Evolutionary conservation across 2,797 vertebrate species (phyloP), one percentile per base, ranked within the genome.

Genomic region (Erithacus rubecula): DNA sequence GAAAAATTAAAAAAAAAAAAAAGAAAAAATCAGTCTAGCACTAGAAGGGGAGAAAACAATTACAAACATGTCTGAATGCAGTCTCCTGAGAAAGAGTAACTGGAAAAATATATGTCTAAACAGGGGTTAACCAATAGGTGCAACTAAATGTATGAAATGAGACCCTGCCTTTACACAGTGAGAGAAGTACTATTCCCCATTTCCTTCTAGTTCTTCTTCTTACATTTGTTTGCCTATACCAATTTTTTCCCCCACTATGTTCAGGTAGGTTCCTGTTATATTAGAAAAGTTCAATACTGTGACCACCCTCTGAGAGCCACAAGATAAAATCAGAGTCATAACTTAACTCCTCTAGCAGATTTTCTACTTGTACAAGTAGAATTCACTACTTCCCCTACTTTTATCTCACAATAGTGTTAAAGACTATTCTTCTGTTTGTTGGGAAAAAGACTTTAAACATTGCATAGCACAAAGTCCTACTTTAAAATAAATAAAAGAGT

Each of bases 121-220:
- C 46, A 71, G 70, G 37, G 83, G 77, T 96, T 95, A 97, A 95
- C 79, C 56, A 83, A 58, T 29, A 93, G 51, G 75, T 90, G 58
- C 83, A 81, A 91, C 22, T 71, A 87, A 77, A 95, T 70, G 30
- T 18, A 83, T 44, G 47, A 93, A 94, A 68, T 32, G 32, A 95
- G 76, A 86, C 49, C 78, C 60, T 63, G 58, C 55, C 69, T 94
- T 85, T n/a, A 93, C 46, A 75, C 5, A 71, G 62, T 4, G 6
- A 92, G 65, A 82, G 52, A 95, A 76, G 92, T 80, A 94, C 78
- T 75, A 75, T 13, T 75, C 24, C 64, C 58, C 17, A 36, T 24
- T 79, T 24, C 11, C 53, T 87, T 87, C 59, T 59, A 80, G 47
- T 7, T 74, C 62, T n/a, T n/a, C n/a, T 43, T 90, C 55, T 83